Percentiles rank a stretch among this genome's conserved stretches.
Evolutionary conservation across 2,113 vertebrate genomes (phyloP).

Genomic region (Phaethon lepturus): DNA sequence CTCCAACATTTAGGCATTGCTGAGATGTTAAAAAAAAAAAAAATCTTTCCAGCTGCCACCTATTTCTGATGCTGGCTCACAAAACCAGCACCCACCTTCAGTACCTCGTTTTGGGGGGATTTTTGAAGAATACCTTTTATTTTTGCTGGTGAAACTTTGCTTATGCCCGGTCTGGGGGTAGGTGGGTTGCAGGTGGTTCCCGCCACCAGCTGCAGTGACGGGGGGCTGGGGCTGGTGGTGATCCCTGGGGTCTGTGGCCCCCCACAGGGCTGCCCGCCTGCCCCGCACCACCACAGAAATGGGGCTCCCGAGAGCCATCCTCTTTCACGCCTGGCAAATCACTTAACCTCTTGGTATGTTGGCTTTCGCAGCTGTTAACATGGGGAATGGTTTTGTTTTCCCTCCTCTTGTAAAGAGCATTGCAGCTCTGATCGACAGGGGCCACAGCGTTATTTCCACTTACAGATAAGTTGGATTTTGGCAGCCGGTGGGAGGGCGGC

Average conservation of each 20-base stretch:
- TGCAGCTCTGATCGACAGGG: neutral
- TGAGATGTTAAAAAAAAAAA: neutral
- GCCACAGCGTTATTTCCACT: slow-evolving; percentile 20
- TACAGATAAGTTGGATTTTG: slow-evolving; percentile 31
- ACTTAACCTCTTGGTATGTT: neutral
- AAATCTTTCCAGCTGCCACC: neutral
- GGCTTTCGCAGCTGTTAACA: slow-evolving; percentile 21
- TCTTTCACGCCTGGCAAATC: neutral
- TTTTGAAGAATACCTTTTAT: neutral
- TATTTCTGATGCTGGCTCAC: neutral
- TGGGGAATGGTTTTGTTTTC: neutral
- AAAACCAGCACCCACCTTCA: neutral
- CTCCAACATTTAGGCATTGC: neutral
- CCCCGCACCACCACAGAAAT: neutral
- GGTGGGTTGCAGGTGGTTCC: neutral
- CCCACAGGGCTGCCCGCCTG: rapidly evolving
- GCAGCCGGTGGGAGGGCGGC: neutral
- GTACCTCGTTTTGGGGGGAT: neutral
- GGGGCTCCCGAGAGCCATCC: neutral
- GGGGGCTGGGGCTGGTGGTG: neutral
- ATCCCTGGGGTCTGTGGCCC: neutral
- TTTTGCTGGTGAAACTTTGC: neutral
- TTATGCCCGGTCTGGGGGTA: neutral
- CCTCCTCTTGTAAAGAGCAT: neutral
- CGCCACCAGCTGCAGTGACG: neutral